A percentile compares a stretch with the other conserved stretches of the same genome.
phyloP scores from a whole-genome alignment of 2,113 vertebrate species.

The Lepus americanus region DNA sequence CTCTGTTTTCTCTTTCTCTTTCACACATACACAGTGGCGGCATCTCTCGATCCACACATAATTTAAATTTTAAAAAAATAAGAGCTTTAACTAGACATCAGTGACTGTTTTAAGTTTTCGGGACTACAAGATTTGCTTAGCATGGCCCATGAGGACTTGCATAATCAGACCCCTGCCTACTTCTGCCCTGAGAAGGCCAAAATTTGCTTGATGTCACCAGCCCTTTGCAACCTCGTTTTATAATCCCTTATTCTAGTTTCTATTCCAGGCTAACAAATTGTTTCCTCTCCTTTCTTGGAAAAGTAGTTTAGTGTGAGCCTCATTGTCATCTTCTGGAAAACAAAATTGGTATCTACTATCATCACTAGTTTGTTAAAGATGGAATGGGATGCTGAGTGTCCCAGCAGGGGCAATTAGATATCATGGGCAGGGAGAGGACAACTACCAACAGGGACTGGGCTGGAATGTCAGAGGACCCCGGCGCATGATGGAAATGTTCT shows the following conservation, averaged over 20 bases:
- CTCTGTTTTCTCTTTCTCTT: not conserved
- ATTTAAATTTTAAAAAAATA: not conserved
- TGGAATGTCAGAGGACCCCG: not conserved
- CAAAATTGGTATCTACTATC: not conserved
- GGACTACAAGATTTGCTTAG: not conserved
- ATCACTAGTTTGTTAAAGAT: not conserved
- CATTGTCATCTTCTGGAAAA: constrained; percentile 10
- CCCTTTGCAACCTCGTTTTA: not conserved
- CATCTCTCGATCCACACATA: not conserved
- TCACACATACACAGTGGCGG: not conserved
- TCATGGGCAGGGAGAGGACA: too few species aligned
- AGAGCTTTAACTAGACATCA: not conserved
- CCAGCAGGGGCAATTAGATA: not conserved
- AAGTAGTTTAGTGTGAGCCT: not conserved
- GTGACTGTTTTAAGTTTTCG: not conserved
- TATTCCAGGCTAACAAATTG: not conserved
- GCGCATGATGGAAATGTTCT: not conserved
- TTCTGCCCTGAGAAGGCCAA: not conserved
- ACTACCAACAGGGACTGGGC: not conserved
- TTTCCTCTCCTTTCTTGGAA: not conserved
- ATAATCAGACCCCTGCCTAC: not conserved
- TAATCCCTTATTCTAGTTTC: not conserved
- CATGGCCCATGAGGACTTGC: accelerated
- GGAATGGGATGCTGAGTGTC: not conserved
- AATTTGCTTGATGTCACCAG: not conserved